Base-by-base conservation (phyloP, 2,888 invertebrate species). In the Xestia rhomboidea region DNA sequence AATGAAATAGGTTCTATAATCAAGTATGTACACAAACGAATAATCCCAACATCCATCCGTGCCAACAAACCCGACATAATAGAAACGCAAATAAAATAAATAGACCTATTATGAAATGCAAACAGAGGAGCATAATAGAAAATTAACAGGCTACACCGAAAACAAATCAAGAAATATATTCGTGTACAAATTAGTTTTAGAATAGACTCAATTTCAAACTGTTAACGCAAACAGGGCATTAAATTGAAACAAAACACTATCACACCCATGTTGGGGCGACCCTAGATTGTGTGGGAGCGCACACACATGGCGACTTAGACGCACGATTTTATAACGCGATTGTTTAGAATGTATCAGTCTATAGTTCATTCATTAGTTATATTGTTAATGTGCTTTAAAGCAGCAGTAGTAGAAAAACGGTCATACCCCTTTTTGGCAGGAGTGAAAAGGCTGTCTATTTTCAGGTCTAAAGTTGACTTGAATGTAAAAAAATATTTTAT, bases 241-340 rank as follows among this genome's bases (percentile, higher is more conserved):
- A 86, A 89, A 91, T 91, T 91, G 87, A 91, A 91, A 88, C 90
- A 89, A 84, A 91, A 90, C 88, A 90, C 85, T 81, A 87, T 84
- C 85, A 77, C 38, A 66, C 49, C 73, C 79, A 54, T 57, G 34
- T 62, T 73, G 41, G 44, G 76, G 77, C 84, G 79, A 87, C 88
- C 84, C 86, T 77, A 74, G 63, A 51, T 70, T 60, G 64, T 80
- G 78, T 83, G 88, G 64, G 87, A 86, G 77, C 62, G 27, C 38
- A n/a, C 63, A 78, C 86, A 87, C 77, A 68, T 87, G 87, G 54
- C 68, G 73, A 80, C 68, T 77, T 34, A 64, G 68, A 63, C n/a
- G 82, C 68, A 67, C 74, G 78, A 86, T 81, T 84, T 82, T 76
- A 64, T 73, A 80, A 77, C 82, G 77, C 77, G 79, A 83, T 72